Evolutionary conservation across 2,113 vertebrate species (phyloP).

Genomic region (Alethe diademata): DNA sequence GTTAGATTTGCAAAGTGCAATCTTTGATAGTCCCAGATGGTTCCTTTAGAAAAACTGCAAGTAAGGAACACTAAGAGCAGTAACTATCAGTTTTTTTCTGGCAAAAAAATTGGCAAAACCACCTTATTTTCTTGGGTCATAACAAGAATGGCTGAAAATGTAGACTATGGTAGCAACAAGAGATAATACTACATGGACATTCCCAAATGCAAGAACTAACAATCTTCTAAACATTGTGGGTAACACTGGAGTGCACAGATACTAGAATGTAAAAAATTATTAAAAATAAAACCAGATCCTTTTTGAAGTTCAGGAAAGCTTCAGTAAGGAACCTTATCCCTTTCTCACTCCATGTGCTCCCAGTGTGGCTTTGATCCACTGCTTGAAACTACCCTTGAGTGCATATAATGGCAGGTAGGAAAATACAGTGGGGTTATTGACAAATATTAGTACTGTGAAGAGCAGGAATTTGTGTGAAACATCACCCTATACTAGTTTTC

Average conservation of each 20-base stretch:
- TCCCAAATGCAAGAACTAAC: background rate
- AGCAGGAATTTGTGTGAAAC: background rate
- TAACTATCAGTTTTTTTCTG: background rate
- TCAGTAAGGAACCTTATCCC: background rate
- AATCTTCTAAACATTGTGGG: background rate
- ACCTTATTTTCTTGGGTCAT: background rate
- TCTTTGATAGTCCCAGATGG: background rate
- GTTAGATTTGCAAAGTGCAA: background rate
- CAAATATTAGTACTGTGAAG: constrained; percentile 12
- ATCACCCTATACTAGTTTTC: background rate
- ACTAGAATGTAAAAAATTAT: background rate
- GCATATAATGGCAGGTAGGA: background rate
- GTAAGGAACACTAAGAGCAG: background rate
- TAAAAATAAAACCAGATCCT: background rate
- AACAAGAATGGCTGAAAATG: background rate
- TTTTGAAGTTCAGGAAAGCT: background rate
- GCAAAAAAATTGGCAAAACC: background rate
- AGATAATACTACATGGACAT: background rate
- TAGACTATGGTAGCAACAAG: background rate
- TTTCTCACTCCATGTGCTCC: background rate
- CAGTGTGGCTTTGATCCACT: background rate
- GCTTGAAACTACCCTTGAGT: background rate
- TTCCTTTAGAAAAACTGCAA: background rate
- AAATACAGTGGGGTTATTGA: background rate
- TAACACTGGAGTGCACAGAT: background rate